A percentile compares a stretch with the other conserved stretches of the same genome.
phyloP scores from a whole-genome alignment of 1,140 invertebrate species.

The Archivesica marissinica region DNA sequence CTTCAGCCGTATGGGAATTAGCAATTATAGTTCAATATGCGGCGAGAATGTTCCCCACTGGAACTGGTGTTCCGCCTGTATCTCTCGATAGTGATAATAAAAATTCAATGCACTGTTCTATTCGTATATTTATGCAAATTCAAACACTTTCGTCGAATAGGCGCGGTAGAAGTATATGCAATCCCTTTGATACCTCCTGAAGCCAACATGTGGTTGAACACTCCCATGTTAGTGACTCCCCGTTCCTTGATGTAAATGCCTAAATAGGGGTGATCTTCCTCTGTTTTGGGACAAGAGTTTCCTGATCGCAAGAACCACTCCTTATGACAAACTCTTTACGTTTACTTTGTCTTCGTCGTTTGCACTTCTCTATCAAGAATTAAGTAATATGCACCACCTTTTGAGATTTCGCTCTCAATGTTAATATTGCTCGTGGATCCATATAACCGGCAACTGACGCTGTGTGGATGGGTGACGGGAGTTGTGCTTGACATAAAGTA shows the following conservation, averaged over 20 bases:
- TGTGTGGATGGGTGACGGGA: too few species aligned
- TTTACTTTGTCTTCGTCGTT: neutral
- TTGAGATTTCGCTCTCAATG: neutral
- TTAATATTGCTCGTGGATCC: neutral
- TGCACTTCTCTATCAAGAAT: neutral
- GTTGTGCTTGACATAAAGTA: too few species aligned
- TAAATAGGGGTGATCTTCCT: neutral
- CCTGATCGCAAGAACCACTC: neutral
- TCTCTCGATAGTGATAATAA: neutral
- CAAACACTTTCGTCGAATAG: neutral
- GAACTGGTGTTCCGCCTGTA: neutral
- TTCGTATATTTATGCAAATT: constrained; percentile 10
- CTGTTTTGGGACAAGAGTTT: neutral
- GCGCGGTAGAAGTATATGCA: neutral
- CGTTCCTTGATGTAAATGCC: neutral
- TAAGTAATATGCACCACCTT: neutral
- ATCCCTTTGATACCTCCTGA: neutral
- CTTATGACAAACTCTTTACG: neutral
- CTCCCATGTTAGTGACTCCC: neutral
- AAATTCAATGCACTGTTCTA: neutral
- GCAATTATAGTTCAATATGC: constrained; percentile 4
- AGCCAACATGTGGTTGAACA: neutral
- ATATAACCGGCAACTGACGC: too few species aligned
- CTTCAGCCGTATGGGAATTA: neutral
- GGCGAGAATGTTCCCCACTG: constrained; percentile 10